Evolutionary conservation across 2,113 vertebrate species (phyloP), one percentile per base, ranked within the genome.

Genomic region (Bujurquina vittata): DNA sequence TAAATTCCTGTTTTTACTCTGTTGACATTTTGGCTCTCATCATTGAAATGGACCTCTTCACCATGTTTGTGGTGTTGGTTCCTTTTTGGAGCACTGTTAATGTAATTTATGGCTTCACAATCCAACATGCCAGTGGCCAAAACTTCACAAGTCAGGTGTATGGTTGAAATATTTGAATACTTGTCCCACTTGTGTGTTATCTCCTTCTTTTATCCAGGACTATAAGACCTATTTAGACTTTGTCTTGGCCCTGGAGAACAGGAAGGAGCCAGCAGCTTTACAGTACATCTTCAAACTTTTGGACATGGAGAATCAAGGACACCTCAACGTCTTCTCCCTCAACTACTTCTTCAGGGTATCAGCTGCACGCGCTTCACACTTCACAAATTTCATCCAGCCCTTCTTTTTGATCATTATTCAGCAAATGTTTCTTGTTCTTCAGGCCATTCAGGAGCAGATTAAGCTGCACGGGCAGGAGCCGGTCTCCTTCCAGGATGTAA

Each of bases 371-470:
- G 3, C 1, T 11, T 37, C 20, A 18, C 2, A 84, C 35, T 20
- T 76, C 26, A 22, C n/a, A 56, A 55, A 65, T 59, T 76, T 29
- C 18, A 49, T 69, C 26, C 1, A 11, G 40, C 20, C 17, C 0
- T 69, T 29, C 43, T 52, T 17, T 3, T 52, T 72, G 17, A 52
- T 72, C 5, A 20, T 52, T 69, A 52, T 52, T 69, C 5, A 69
- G 5, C 23, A 2, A 6, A 7, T 54, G 12, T 11, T 11, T 54
- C 8, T 76, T 62, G 18, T 76, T 18, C n/a, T 79, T 29, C 88
- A 99, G 98, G 97, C 97, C 83, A 99, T 99, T 93, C 98, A 99
- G 87, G 98, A 99, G 87, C 97, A 99, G 96, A 99, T 99, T 96
- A 99, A 98, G 94, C 95, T 99, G 69, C 98, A 99, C 14, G 96